phyloP scores from a whole-genome alignment of 2,113 vertebrate species.

The Stigmatopora nigra region DNA sequence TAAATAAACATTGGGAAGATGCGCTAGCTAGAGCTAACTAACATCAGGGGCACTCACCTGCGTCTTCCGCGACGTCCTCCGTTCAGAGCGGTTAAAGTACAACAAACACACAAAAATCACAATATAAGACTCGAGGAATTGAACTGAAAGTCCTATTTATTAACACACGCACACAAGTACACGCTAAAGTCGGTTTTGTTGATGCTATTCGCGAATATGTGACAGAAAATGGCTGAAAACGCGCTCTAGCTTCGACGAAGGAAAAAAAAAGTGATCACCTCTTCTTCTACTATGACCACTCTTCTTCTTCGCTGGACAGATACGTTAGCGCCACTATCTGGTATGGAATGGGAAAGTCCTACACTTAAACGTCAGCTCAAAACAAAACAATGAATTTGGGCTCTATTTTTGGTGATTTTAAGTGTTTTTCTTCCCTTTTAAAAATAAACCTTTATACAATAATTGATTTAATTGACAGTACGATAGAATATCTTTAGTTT shows the following conservation, averaged over 20 bases:
- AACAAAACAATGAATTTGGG: no score
- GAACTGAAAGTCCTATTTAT: not conserved
- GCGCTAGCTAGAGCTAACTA: constrained; percentile 3
- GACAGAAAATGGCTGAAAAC: not conserved
- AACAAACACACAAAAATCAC: not conserved
- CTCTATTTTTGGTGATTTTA: no score
- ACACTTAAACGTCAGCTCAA: no score
- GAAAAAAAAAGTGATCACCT: not conserved
- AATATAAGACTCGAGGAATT: not conserved
- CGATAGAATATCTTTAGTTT: no score
- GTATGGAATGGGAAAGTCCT: not conserved
- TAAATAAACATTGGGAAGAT: no score
- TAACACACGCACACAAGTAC: not conserved
- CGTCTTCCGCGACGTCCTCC: not conserved
- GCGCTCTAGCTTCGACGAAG: no score
- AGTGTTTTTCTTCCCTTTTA: no score
- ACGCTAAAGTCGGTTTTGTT: not conserved
- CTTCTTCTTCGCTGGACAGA: not conserved
- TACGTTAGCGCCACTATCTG: not conserved
- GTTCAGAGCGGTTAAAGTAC: not conserved
- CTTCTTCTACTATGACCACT: not conserved
- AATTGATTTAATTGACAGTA: no score
- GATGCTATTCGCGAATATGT: not conserved
- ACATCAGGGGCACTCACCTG: not conserved
- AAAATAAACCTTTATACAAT: no score